Conservation (phyloP, 2,888 invertebrate genomes). For the Eremobia ochroleuca region DNA sequence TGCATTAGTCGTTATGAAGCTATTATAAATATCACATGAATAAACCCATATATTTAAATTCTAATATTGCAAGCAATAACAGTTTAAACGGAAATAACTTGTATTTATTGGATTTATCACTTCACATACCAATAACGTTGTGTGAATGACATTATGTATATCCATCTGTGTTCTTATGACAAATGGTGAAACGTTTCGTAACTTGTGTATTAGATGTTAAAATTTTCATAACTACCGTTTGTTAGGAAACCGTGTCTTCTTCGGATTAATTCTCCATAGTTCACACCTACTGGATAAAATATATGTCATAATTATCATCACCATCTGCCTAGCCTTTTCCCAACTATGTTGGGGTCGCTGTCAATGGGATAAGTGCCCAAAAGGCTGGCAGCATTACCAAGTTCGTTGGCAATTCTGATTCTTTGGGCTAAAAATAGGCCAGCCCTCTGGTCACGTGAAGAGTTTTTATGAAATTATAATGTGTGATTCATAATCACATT, state of each 20-base stretch:
- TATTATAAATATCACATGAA: slow-evolving; percentile 68
- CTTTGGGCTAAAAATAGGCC: too few relatives aligned
- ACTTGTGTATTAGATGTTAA: slow-evolving; percentile 34
- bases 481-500: background rate
- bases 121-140: slow-evolving; percentile 54
- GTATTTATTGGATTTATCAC: slow-evolving; percentile 64
- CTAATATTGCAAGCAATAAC: slow-evolving; percentile 68
- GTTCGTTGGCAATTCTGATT: too few relatives aligned
- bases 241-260: slow-evolving; percentile 12
- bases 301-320: background rate
- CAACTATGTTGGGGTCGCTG: background rate
- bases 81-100: slow-evolving; percentile 64
- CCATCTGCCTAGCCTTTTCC: background rate
- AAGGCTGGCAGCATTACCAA: too few relatives aligned
- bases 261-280: background rate
- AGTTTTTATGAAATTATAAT: background rate
- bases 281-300: background rate
- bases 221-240: slow-evolving; percentile 18
- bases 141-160: slow-evolving; percentile 56
- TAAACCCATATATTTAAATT: slow-evolving; percentile 65
- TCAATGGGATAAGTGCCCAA: too few relatives aligned
- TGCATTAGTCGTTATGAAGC: slow-evolving; percentile 68
- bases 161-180: slow-evolving; percentile 47
- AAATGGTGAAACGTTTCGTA: slow-evolving; percentile 40
- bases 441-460: too few relatives aligned